Evolutionary conservation across 2,888 invertebrate species (phyloP).

Genomic region (Epinotia demarniana): DNA sequence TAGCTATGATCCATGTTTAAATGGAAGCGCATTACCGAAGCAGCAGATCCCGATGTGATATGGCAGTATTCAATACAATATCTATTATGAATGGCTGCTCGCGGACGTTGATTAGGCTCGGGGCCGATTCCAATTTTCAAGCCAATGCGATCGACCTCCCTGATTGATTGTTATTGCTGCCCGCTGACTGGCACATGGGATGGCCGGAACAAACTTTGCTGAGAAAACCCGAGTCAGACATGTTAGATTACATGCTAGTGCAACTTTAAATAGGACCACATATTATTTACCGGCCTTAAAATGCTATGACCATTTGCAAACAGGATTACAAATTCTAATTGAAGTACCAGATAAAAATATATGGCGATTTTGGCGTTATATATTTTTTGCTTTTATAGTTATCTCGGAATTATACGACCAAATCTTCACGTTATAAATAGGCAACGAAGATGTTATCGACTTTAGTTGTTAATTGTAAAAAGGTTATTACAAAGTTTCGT

Average conservation of each 20-base stretch:
- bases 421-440: no score
- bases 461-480: constrained; percentile 28
- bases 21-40: constrained; percentile 65
- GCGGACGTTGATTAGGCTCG: constrained; percentile 71
- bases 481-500: constrained; percentile 40
- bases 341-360: no score
- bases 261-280: not conserved
- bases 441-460: constrained; percentile 16
- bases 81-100: constrained; percentile 72
- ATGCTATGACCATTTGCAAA: not conserved
- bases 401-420: no score
- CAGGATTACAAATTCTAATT: not conserved
- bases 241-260: constrained; percentile 9
- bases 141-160: constrained; percentile 64
- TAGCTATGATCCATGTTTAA: constrained; percentile 57
- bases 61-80: constrained; percentile 73
- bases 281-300: no score
- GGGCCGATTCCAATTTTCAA: constrained; percentile 77
- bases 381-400: no score
- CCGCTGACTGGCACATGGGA: constrained; percentile 44
- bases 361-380: no score
- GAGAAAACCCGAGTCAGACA: constrained; percentile 28
- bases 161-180: constrained; percentile 74
- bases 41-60: constrained; percentile 69
- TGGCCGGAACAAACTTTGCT: constrained; percentile 27